phyloP scores from a whole-genome alignment of 2,797 vertebrate genomes.

The Hydrocynus forskahlii region DNA sequence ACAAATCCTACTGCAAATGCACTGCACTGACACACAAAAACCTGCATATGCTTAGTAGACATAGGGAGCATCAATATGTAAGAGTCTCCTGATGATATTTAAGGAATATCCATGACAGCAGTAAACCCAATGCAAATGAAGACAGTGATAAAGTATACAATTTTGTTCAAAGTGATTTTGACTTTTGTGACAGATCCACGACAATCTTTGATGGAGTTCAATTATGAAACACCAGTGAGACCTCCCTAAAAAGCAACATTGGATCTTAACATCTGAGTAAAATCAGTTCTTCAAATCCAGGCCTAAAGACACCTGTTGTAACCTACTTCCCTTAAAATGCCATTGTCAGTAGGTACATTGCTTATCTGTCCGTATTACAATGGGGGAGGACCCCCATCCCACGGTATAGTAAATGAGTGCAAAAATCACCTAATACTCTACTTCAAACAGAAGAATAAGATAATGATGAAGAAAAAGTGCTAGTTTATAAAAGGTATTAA shows the following conservation, averaged over 20 bases:
- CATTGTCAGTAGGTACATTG: not conserved
- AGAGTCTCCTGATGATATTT: not conserved
- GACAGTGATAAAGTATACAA: not conserved
- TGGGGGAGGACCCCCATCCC: not conserved
- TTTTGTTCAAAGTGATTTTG: not conserved
- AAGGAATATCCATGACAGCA: slow-evolving; percentile 27
- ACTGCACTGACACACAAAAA: slow-evolving; percentile 16
- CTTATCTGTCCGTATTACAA: slow-evolving; percentile 13
- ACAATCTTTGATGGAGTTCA: not conserved
- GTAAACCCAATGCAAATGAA: not conserved
- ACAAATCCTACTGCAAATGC: slow-evolving; percentile 24
- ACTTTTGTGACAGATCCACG: not conserved
- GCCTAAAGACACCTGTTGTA: slow-evolving; percentile 3
- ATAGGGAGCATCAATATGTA: not conserved
- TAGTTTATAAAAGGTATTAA: slow-evolving; percentile 15
- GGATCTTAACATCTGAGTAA: slow-evolving; percentile 7
- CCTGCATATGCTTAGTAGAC: not conserved
- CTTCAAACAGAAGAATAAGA: not conserved
- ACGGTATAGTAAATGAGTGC: slow-evolving; percentile 7
- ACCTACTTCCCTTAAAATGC: not conserved
- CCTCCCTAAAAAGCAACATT: not conserved
- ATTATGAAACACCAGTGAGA: not conserved
- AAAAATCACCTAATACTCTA: not conserved
- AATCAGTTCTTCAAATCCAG: not conserved
- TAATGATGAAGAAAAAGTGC: slow-evolving; percentile 11